A percentile compares a stretch with the other conserved stretches of the same genome.
These are phyloP conservation scores for Brenthis hecate DNA, from an alignment of 2,888 invertebrate species.

Conservation along the genomic window DNA sequence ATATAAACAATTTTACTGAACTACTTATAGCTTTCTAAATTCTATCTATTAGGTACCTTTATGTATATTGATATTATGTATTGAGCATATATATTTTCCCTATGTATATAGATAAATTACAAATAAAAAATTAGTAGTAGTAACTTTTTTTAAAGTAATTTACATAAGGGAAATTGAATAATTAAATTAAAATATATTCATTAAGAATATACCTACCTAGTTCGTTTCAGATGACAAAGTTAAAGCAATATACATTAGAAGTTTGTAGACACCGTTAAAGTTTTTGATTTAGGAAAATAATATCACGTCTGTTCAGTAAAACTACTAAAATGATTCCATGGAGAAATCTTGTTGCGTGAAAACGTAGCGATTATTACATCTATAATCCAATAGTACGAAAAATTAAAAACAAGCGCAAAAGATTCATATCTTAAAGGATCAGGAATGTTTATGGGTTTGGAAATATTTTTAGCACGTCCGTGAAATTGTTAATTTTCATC, in stretches of 20 bases:
- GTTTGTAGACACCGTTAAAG: slow-evolving; percentile 28
- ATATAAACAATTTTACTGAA: neutral
- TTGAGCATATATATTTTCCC: too few species aligned
- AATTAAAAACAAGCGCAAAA: slow-evolving; percentile 17
- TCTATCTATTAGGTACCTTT: neutral
- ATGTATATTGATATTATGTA: neutral
- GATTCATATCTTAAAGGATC: slow-evolving; percentile 27
- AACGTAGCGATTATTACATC: slow-evolving; percentile 13
- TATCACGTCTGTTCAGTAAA: slow-evolving; percentile 10
- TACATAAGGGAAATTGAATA: too few species aligned
- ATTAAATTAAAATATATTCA: too few species aligned
- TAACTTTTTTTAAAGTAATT: too few species aligned
- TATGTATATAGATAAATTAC: neutral
- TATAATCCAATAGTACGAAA: slow-evolving; percentile 23
- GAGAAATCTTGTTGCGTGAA: slow-evolving; percentile 20
- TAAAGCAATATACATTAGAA: slow-evolving; percentile 26
- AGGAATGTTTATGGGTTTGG: slow-evolving; percentile 28
- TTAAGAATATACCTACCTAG: neutral
- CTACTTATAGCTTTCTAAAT: neutral
- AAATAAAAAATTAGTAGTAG: too few species aligned
- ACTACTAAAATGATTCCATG: slow-evolving; percentile 8
- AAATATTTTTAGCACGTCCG: slow-evolving; percentile 33
- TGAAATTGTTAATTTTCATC: slow-evolving; percentile 40
- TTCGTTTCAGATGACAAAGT: slow-evolving; percentile 22
- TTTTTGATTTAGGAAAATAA: slow-evolving; percentile 17